Evolutionary conservation across 2,888 invertebrate species (phyloP).

Genomic region (Apomyelois bistriatella): DNA sequence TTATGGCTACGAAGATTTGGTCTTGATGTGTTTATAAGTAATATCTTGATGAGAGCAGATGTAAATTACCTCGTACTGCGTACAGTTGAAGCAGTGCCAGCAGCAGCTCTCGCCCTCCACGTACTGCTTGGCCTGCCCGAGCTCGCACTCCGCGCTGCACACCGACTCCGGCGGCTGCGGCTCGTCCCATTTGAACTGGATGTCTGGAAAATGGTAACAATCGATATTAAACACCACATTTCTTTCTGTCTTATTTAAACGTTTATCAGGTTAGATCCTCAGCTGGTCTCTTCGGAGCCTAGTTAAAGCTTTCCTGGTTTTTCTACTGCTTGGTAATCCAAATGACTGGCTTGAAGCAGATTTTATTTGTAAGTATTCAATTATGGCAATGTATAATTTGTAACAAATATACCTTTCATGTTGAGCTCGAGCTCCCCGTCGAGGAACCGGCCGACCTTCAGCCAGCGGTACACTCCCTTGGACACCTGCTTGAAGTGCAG

Average conservation of each 20-base stretch:
- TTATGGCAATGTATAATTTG: neutral
- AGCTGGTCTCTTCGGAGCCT: too few relatives aligned
- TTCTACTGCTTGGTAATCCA: too few relatives aligned
- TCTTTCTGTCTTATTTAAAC: too few relatives aligned
- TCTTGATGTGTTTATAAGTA: too few relatives aligned
- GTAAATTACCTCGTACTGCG: constrained; percentile 68
- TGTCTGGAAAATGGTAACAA: neutral
- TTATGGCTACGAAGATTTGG: too few relatives aligned
- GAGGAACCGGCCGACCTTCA: constrained; percentile 90
- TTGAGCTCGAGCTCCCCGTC: constrained; percentile 89
- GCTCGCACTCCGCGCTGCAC: constrained; percentile 93
- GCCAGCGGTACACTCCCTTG: constrained; percentile 88
- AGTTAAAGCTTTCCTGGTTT: too few relatives aligned
- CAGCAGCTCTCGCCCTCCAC: constrained; percentile 96
- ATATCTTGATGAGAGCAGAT: too few relatives aligned
- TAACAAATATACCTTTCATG: constrained; percentile 83
- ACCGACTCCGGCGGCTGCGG: constrained; percentile 92
- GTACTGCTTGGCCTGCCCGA: constrained; percentile 94
- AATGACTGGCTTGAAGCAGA: too few relatives aligned
- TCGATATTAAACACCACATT: too few relatives aligned
- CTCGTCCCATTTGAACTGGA: constrained; percentile 87
- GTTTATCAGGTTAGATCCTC: too few relatives aligned
- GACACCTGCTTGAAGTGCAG: constrained; percentile 94
- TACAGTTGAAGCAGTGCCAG: constrained; percentile 91
- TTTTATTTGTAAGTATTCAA: too few relatives aligned